Percentiles rank a stretch among this genome's conserved stretches.
These are phyloP conservation scores for Dicranocentrus wangi DNA, from an alignment of 2,888 invertebrate genomes.

Conservation along the genomic window DNA sequence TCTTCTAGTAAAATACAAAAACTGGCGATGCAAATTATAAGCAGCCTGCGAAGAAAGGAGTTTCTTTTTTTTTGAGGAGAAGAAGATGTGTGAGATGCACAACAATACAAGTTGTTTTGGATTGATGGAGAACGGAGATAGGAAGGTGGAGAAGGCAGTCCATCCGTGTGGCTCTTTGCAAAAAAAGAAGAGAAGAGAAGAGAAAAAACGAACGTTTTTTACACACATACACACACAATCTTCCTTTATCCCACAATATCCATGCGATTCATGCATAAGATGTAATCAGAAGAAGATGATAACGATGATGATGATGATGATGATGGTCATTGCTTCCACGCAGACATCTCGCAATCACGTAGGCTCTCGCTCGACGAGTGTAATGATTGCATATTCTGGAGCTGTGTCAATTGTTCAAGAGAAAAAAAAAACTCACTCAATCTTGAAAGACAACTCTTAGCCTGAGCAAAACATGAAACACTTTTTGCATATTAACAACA, in stretches of 20 bases:
- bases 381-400: conserved; percentile 1
- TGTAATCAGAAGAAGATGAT: no score
- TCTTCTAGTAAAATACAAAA: neutral
- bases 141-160: no score
- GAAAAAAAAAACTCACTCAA: no score
- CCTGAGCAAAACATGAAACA: neutral
- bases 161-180: no score
- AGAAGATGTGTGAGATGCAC: neutral
- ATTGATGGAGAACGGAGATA: no score
- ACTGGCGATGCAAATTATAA: neutral
- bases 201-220: neutral
- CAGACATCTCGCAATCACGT: no score
- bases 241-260: no score
- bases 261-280: no score
- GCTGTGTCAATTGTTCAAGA: conserved; percentile 10
- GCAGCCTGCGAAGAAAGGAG: neutral
- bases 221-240: no score
- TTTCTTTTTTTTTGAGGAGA: neutral
- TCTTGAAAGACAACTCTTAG: neutral
- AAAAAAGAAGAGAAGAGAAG: neutral
- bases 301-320: no score
- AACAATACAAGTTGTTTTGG: no score
- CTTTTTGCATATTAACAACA: no score
- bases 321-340: neutral
- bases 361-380: neutral